phyloP scores from a whole-genome alignment of 2,888 invertebrate species.

The Buathra laborator region DNA sequence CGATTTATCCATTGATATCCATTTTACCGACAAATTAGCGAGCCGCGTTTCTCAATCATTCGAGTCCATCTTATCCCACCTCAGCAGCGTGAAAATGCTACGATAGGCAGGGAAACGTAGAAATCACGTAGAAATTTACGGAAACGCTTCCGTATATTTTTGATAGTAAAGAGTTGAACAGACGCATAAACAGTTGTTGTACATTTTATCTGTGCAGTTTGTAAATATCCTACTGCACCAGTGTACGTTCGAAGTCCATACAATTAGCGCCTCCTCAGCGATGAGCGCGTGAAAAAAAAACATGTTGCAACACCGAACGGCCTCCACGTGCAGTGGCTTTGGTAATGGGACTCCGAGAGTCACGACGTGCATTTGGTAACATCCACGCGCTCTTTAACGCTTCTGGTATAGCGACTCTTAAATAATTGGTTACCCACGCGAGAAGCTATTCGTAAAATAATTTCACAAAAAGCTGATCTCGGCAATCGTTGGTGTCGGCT shows the following conservation, averaged over 20 bases:
- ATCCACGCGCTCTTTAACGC: slow-evolving; percentile 3
- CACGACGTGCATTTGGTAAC: slow-evolving; percentile 49
- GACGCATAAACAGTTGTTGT: too few relatives aligned
- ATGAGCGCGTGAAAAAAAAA: not conserved
- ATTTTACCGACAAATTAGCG: too few relatives aligned
- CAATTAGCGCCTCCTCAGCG: slow-evolving; percentile 18
- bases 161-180: too few relatives aligned
- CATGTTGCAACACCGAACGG: slow-evolving; percentile 56
- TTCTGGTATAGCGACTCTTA: not conserved
- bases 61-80: too few relatives aligned
- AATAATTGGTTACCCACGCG: slow-evolving; percentile 15
- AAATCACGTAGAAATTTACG: too few relatives aligned
- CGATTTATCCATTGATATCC: too few relatives aligned
- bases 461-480: slow-evolving; percentile 32
- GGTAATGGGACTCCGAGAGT: slow-evolving; percentile 53
- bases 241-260: not conserved
- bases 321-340: slow-evolving; percentile 53
- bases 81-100: too few relatives aligned
- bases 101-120: too few relatives aligned
- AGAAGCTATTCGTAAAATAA: slow-evolving; percentile 4
- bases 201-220: too few relatives aligned
- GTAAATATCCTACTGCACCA: too few relatives aligned
- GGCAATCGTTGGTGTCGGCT: slow-evolving; percentile 5
- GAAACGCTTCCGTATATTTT: too few relatives aligned
- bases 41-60: too few relatives aligned